phyloP scores from a whole-genome alignment of 1,140 invertebrate species.

The Zaprionus camerounensis region DNA sequence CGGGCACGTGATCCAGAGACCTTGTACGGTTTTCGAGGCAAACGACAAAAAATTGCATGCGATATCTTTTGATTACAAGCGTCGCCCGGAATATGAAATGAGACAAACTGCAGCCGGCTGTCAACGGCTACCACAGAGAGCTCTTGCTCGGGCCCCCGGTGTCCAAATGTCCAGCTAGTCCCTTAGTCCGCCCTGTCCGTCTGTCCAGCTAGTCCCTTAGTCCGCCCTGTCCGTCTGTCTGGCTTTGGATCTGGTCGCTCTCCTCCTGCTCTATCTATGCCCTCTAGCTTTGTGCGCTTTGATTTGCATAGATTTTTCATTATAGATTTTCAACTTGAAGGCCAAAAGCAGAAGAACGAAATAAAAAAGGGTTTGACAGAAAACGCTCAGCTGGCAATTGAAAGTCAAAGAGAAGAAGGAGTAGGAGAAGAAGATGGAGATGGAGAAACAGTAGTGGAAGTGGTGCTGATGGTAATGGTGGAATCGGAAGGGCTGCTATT shows the following conservation, averaged over 20 bases:
- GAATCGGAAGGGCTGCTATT: not conserved
- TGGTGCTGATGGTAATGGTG: not conserved
- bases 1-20: slow-evolving; percentile 54
- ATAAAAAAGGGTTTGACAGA: slow-evolving; percentile 48
- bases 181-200: not conserved
- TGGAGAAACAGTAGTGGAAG: not conserved
- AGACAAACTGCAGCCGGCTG: slow-evolving; percentile 65
- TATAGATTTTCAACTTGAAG: slow-evolving; percentile 63
- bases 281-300: slow-evolving; percentile 46
- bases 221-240: slow-evolving; percentile 10
- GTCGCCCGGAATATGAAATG: slow-evolving; percentile 68
- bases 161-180: not conserved
- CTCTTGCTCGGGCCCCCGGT: slow-evolving; percentile 25
- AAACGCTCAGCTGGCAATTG: slow-evolving; percentile 36
- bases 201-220: not conserved
- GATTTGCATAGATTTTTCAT: slow-evolving; percentile 80
- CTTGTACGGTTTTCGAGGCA: slow-evolving; percentile 36
- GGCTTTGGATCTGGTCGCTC: slow-evolving; percentile 13
- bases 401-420: slow-evolving; percentile 10
- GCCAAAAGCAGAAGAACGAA: slow-evolving; percentile 39
- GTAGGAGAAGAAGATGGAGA: not conserved
- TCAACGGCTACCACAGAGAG: slow-evolving; percentile 40
- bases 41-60: slow-evolving; percentile 55
- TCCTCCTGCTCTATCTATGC: not conserved
- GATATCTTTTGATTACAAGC: slow-evolving; percentile 71